Evolutionary conservation across 2,888 invertebrate genomes (phyloP).

Genomic region (Athetis lepigone): DNA sequence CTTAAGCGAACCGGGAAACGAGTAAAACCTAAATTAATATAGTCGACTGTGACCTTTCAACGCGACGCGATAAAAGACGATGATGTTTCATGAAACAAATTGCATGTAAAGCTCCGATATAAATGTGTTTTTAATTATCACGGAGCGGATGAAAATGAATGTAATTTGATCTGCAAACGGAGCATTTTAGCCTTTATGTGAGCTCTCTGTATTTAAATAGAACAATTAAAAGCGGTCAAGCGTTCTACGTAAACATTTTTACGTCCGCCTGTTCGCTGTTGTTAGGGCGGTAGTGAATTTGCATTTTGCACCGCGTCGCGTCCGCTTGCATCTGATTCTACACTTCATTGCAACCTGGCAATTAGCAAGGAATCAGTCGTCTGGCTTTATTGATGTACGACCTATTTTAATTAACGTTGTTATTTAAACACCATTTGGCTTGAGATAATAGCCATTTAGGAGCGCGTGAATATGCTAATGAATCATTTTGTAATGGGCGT

Average conservation of each 20-base stretch:
- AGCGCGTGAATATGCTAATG: constrained; percentile 13
- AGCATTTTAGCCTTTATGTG: constrained; percentile 70
- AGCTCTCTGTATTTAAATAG: constrained; percentile 74
- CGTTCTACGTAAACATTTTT: constrained; percentile 82
- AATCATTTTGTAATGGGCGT: constrained; percentile 15
- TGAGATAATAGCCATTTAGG: constrained; percentile 27
- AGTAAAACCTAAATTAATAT: constrained; percentile 29
- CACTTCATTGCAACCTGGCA: constrained; percentile 78
- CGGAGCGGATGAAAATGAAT: constrained; percentile 69
- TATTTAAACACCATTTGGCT: constrained; percentile 45
- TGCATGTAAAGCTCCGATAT: constrained; percentile 68
- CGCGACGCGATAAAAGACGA: constrained; percentile 55
- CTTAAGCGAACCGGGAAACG: constrained; percentile 14
- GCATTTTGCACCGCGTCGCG: constrained; percentile 71
- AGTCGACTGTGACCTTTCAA: constrained; percentile 35
- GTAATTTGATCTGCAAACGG: constrained; percentile 76
- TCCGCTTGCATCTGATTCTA: constrained; percentile 75
- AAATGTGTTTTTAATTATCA: constrained; percentile 81
- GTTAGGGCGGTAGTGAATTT: constrained; percentile 72
- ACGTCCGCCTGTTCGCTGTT: constrained; percentile 66
- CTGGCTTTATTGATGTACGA: constrained; percentile 82
- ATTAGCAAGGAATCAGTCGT: constrained; percentile 84
- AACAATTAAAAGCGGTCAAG: constrained; percentile 82
- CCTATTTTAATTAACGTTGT: constrained; percentile 79
- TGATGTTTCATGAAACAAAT: constrained; percentile 69